Conservation (phyloP, 2,888 invertebrate species). For the Lamellibrachia columna region DNA sequence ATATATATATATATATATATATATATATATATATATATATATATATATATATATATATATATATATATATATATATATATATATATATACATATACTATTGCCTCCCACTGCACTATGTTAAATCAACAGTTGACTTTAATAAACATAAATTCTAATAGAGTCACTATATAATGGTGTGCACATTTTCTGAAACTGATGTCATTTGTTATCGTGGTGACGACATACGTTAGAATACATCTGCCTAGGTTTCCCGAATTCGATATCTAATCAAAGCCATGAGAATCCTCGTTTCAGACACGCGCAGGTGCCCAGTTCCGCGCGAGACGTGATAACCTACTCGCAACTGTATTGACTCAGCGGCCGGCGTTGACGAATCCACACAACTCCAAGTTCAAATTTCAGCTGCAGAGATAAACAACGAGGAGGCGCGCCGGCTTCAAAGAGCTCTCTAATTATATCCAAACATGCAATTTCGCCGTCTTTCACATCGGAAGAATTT, state of each 20-base stretch:
- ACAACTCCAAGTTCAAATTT: background rate
- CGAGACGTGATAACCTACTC: background rate
- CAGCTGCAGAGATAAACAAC: background rate
- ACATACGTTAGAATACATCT: background rate
- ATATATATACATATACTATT: no score
- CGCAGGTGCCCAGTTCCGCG: background rate
- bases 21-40: no score
- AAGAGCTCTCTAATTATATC: constrained; percentile 7
- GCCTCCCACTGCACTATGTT: no score
- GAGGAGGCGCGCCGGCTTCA: background rate
- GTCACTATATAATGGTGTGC: background rate
- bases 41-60: no score
- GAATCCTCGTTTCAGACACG: background rate
- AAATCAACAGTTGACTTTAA: no score
- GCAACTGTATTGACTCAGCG: background rate
- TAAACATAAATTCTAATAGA: background rate
- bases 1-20: no score
- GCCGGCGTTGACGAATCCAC: background rate
- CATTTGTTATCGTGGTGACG: background rate
- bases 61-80: no score
- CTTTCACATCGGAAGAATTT: background rate
- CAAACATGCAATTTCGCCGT: constrained; percentile 16
- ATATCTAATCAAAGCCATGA: background rate
- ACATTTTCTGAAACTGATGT: background rate
- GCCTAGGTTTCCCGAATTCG: background rate